These are phyloP conservation scores for Heliconius cydno DNA, from an alignment of 2,888 invertebrate species.

Conservation along the genomic window DNA sequence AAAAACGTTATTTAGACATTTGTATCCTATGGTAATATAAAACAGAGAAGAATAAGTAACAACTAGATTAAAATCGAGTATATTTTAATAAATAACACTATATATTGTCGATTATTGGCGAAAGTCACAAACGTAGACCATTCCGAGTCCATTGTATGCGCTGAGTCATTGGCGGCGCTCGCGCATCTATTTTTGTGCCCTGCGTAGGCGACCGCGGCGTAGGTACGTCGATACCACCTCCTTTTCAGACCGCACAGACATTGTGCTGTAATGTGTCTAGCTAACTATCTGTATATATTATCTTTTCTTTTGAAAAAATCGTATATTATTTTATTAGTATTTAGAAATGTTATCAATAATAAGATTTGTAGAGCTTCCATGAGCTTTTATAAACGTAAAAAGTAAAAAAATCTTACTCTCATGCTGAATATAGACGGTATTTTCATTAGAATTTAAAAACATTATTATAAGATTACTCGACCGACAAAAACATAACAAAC, in stretches of 20 bases:
- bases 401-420: neutral
- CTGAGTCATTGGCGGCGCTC: slow-evolving; percentile 77
- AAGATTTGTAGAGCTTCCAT: neutral
- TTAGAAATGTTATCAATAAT: neutral
- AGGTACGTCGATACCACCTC: slow-evolving; percentile 53
- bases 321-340: neutral
- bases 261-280: slow-evolving; percentile 30
- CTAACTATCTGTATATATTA: neutral
- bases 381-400: neutral
- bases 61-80: neutral
- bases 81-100: neutral
- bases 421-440: neutral
- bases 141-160: slow-evolving; percentile 71
- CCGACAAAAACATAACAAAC: slow-evolving; percentile 11
- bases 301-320: too few relatives aligned
- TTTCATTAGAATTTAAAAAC: neutral
- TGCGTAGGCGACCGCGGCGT: slow-evolving; percentile 64
- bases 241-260: slow-evolving; percentile 62
- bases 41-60: neutral
- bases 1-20: too few relatives aligned
- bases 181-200: slow-evolving; percentile 72
- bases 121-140: slow-evolving; percentile 68
- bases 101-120: slow-evolving; percentile 57
- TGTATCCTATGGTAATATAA: too few relatives aligned
- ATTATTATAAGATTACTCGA: slow-evolving; percentile 6